Evolutionary conservation across 2,113 vertebrate species (phyloP).

Genomic region (Eubucco bourcierii): DNA sequence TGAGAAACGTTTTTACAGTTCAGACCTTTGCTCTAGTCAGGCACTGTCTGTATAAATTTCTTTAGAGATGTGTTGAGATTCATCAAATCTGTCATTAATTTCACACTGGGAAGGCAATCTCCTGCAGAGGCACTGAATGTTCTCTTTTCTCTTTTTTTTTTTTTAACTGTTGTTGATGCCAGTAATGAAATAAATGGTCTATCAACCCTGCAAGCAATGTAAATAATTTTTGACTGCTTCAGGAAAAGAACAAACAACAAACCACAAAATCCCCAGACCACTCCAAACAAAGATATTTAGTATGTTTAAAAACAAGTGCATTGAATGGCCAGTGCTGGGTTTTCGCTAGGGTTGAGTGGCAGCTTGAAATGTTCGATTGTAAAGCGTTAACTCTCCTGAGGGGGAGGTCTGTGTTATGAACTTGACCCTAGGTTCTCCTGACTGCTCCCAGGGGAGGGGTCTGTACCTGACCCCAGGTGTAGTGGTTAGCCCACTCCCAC

Average conservation of each 20-base stretch:
- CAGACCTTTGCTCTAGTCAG: neutral
- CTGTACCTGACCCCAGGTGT: too few relatives aligned
- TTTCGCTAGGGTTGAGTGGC: neutral
- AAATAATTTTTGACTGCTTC: neutral
- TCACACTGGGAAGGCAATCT: neutral
- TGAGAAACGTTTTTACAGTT: neutral
- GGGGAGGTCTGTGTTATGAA: too few relatives aligned
- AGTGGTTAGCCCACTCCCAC: too few relatives aligned
- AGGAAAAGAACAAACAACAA: neutral
- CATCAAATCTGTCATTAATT: slow-evolving; percentile 10
- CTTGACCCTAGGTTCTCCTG: too few relatives aligned
- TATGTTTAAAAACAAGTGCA: neutral
- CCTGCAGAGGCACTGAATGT: neutral
- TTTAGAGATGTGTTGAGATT: neutral
- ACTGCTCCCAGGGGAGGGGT: too few relatives aligned
- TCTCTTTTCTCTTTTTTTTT: neutral
- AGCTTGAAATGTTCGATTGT: neutral
- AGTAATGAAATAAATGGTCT: neutral
- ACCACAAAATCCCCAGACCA: neutral
- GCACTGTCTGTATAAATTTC: neutral
- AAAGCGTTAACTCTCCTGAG: too few relatives aligned
- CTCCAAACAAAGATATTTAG: neutral
- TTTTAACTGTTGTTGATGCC: neutral
- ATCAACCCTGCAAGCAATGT: neutral
- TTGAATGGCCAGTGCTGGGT: neutral